Evolutionary conservation across 1,140 invertebrate genomes (phyloP), one percentile per base, ranked within the genome.

Genomic region (Meloidogyne exigua): DNA sequence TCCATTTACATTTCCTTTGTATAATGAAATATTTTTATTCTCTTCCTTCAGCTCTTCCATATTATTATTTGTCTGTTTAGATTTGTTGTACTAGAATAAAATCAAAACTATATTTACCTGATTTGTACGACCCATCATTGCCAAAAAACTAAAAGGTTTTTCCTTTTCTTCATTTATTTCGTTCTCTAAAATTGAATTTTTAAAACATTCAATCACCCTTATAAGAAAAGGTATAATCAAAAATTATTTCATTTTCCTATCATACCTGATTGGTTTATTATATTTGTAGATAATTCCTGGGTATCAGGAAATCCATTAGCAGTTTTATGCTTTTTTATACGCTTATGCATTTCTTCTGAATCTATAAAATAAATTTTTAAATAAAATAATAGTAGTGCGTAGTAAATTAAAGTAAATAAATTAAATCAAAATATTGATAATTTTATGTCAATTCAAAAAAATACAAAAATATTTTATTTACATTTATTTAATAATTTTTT

Each of bases 141-240:
- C 28, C 15, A 68, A n/a, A 23, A 68, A 68, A 68, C 66, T 68
- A 9, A 68, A 68, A n/a, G 66, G 66, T 68, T 18, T 15, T 66
- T 68, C 66, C 21, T 68, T 18, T 36, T 68, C 66, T 1, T 21
- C 66, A 65, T 66, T 10, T n/a, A 36, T 4, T 32, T 32, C 18
- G 2, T 66, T 69, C 28, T 83, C 75, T 12, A 74, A 83, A 57
- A 57, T 57, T 57, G n/a, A n/a, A n/a, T 57, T 57, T 57, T n/a
- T 9, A n/a, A n/a, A n/a, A 57, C 4, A 9, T 21, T 21, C 49
- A 7, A 57, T 9, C n/a, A 5, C 5, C n/a, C 28, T 32, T 32
- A 32, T 7, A 32, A 32, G 7, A n/a, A n/a, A n/a, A n/a, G n/a
- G n/a, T n/a, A n/a, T n/a, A n/a, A n/a, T n/a, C n/a, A n/a, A n/a